phyloP scores from a whole-genome alignment of 1,140 invertebrate genomes.

The Drosophila mojavensis region DNA sequence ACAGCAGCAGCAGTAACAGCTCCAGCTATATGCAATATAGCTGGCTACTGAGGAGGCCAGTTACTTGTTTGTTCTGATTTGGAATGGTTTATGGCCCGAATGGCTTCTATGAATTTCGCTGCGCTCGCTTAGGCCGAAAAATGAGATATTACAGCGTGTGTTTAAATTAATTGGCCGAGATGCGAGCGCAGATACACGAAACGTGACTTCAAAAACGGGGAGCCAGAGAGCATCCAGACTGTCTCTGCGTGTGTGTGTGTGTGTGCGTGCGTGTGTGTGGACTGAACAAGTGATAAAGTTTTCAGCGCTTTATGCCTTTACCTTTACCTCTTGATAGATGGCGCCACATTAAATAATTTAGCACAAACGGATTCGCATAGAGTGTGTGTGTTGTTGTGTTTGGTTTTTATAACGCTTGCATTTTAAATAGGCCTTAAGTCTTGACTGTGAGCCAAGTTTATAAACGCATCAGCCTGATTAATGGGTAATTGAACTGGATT shows the following conservation, averaged over 20 bases:
- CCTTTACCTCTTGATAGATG: constrained; percentile 24
- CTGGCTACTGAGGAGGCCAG: constrained; percentile 21
- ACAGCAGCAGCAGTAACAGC: not conserved
- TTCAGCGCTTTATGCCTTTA: constrained; percentile 1
- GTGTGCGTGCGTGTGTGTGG: too few relatives aligned
- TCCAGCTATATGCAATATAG: not conserved
- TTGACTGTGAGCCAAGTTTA: not conserved
- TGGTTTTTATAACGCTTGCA: constrained; percentile 23
- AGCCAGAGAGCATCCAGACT: constrained; percentile 29
- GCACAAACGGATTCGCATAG: constrained; percentile 15
- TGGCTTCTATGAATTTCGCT: constrained; percentile 67
- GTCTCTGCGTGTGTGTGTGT: too few relatives aligned
- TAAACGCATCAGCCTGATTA: constrained; percentile 19
- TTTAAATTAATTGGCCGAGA: constrained; percentile 78
- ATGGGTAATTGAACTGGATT: constrained; percentile 7
- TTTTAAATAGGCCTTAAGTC: constrained; percentile 17
- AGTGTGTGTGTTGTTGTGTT: not conserved
- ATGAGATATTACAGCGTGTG: constrained; percentile 75
- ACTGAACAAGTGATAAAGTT: constrained; percentile 17
- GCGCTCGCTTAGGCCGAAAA: constrained; percentile 58
- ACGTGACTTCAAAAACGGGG: constrained; percentile 63
- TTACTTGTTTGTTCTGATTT: constrained; percentile 45
- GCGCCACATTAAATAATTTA: constrained; percentile 40
- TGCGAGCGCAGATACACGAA: constrained; percentile 63
- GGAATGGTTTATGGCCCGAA: constrained; percentile 60